These are phyloP conservation scores for Dryobates pubescens DNA, from an alignment of 2,797 vertebrate genomes.

Conservation along the genomic window DNA sequence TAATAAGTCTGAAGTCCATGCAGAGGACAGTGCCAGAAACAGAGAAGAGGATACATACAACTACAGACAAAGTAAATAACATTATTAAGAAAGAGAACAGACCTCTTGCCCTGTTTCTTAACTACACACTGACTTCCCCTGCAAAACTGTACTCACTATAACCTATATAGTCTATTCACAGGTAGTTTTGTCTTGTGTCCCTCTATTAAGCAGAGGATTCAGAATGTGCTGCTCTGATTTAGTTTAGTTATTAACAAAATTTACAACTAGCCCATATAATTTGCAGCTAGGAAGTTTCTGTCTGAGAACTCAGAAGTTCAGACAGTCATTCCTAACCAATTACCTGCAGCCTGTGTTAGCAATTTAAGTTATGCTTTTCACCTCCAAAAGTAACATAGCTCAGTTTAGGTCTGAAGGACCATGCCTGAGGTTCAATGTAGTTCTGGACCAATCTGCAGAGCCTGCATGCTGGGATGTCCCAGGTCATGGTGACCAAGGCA, in stretches of 20 bases:
- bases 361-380: not conserved
- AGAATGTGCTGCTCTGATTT: not conserved
- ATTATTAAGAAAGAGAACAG: not conserved
- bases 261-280: rapidly evolving
- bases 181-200: not conserved
- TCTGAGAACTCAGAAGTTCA: not conserved
- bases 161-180: not conserved
- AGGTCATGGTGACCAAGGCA: not conserved
- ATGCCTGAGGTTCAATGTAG: not conserved
- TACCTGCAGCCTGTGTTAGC: not conserved
- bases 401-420: no score
- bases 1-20: not conserved
- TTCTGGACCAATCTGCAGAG: not conserved
- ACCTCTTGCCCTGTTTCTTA: not conserved
- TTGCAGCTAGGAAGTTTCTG: not conserved
- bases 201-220: not conserved
- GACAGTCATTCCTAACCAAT: not conserved
- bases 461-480: not conserved
- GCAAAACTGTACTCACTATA: not conserved
- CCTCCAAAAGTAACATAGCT: not conserved
- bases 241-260: not conserved
- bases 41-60: not conserved
- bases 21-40: not conserved
- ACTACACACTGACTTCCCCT: not conserved
- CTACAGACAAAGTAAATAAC: not conserved